Base-by-base conservation (phyloP, 64 coral and sea anemone genomes). In the Pocillopora damicornis region DNA sequence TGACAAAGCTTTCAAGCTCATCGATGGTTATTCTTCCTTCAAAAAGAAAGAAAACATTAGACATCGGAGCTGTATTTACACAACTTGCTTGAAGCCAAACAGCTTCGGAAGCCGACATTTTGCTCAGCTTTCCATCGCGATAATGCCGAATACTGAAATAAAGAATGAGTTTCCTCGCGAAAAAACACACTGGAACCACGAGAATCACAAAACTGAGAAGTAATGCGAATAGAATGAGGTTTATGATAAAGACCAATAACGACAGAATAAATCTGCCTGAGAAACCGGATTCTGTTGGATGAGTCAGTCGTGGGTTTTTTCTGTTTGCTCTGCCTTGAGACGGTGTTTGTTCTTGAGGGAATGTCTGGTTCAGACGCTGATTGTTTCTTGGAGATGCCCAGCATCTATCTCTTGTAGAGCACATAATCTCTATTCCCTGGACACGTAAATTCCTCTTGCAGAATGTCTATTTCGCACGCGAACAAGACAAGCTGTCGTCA, bases 11-110 rank as follows among this genome's bases (percentile, higher is more conserved):
- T 45, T 81, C 87, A 76, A 93, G 59, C 60, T 96, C 91, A 13
- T 86, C 88, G 65, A 87, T 36, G 59, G 76, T 78, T 58, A 96
- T 38, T 30, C 77, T 37, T 38, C 94, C 94, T 59, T 96, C 94
- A 59, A 96, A 16, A 11, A 93, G 61, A 26, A 96, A 87, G 77
- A 96, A 96, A 82, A 96, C 73, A 73, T 91, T 96, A 9, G 88
- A 88, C 42, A 93, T 69, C 26, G 82, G 20, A 5, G 63, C 57
- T 17, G 37, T 57, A 88, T 64, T 89, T 76, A 63, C 77, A 73
- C 64, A 75, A 60, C 65, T 58, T 15, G 37, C 60, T 9, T 77
- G 18, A 57, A 93, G 76, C 94, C 94, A 96, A 0, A 96, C 35
- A 35, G 94, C 88, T 42, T 96, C 94, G n/a, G 42, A 86, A 12